These are phyloP conservation scores for Coendou prehensilis DNA, from an alignment of 2,797 vertebrate genomes.

Conservation along the genomic window DNA sequence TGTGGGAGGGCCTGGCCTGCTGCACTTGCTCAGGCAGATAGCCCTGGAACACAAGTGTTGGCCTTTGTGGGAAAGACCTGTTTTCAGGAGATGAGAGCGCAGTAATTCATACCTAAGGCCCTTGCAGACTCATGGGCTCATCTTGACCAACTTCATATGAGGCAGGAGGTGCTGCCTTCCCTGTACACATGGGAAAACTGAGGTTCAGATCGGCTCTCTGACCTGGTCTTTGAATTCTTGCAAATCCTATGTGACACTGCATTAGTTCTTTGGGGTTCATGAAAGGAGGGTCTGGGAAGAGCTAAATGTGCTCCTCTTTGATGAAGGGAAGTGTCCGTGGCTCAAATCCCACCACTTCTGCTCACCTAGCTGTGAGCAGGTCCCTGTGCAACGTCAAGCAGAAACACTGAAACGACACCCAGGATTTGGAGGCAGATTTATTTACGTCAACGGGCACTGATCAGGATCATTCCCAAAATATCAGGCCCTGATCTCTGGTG, in stretches of 20 bases:
- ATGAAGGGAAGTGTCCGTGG: background rate
- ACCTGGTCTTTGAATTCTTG: background rate
- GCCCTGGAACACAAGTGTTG: conserved; percentile 80
- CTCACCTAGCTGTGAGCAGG: background rate
- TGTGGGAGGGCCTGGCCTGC: conserved; percentile 76
- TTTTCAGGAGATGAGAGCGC: conserved; percentile 69
- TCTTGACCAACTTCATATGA: background rate
- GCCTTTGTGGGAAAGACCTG: conserved; percentile 84
- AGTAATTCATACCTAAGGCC: background rate
- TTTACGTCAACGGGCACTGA: no score
- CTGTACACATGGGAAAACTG: background rate
- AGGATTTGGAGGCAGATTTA: no score
- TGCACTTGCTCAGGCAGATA: conserved; percentile 81
- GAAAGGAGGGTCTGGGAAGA: background rate
- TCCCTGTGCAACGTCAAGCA: no score
- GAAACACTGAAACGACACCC: no score
- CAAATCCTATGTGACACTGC: background rate
- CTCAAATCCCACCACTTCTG: background rate
- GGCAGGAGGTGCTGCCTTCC: background rate
- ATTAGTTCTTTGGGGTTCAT: background rate
- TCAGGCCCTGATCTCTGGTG: no score
- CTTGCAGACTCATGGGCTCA: background rate
- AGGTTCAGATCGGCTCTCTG: background rate
- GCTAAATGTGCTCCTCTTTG: background rate
- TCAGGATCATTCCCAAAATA: no score